Evolutionary conservation across 92 coral and sea anemone genomes (phyloP), one percentile per base, ranked within the genome.

Genomic region (Siderastrea siderea): DNA sequence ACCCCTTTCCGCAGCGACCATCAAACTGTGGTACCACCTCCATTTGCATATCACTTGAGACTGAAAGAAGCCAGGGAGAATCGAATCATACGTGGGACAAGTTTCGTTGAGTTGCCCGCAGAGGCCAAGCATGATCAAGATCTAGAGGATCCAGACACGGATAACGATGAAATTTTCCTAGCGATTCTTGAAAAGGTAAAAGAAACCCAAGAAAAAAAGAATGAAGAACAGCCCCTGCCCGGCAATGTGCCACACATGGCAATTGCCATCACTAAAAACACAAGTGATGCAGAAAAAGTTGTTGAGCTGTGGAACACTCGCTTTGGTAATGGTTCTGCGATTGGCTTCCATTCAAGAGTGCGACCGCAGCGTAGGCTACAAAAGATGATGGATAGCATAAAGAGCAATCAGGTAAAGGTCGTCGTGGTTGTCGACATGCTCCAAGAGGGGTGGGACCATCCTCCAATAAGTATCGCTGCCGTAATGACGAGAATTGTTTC

Each of bases 221-320:
- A 77, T 50, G 2, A 0, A 12, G 49, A 63, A 1, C 4, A 26
- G 16, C 91, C 85, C 10, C 78, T 84, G 1, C 90, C 93, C 0
- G 77, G 43, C 62, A 26, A 50, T 10, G 72, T 68, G 2, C 89
- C 94, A 1, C 94, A 91, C 65, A 87, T 91, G 94, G 91, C 91
- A 1, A 87, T 91, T 8, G 94, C 94, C 2, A 87, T 91, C 8
- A 5, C 82, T 2, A 55, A 43, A 55, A 68, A 87, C 15, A 78
- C 4, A 2, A 47, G 3, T 4, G n/a, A 47, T 1, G 94, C 94
- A 7, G 50, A 78, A 6, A 13, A 19, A 7, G 82, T 83, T 12
- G 52, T 14, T 10, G 11, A 71, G 2, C 43, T 78, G 47, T 87
- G 92, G 92, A 43, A 69, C 1, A 1, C 0, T 0, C 13, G 2